Evolutionary conservation across 2,797 vertebrate genomes (phyloP), one percentile per base, ranked within the genome.

Genomic region (Petrocephalus sullivani): DNA sequence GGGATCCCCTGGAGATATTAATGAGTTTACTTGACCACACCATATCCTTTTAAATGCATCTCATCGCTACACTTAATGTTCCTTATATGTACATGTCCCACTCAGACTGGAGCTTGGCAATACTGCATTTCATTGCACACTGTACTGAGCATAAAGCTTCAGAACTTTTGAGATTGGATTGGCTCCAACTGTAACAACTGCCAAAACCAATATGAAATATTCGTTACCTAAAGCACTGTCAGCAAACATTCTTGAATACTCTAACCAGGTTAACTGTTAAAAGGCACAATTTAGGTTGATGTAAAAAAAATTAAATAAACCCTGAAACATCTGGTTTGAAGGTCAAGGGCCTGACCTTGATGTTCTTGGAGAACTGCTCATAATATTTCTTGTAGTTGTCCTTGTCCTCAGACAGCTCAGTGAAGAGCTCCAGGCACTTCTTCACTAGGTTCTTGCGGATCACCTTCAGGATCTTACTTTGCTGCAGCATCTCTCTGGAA

Each of bases 341-440:
- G 56, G 41, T 78, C 19, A 51, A 21, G 60, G 58, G 16, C 14
- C 81, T 88, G 16, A 96, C 96, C 95, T 96, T 97, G 1, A 96
- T 95, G 1, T 96, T 97, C 90, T 96, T 96, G 0, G 96, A 96
- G 67, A 96, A 96, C 83, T 96, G 96, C 71, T 96, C 96, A 2
- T 97, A 96, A 12, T 96, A 95, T 82, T 96, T 97, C 0, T 96
- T 96, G 83, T 96, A 96, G 67, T 97, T 97, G 88, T 97, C 96
- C 88, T 96, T 96, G 88, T 97, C 96, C 85, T 97, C 96, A 0
- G 96, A 94, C 89, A 97, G 58, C 87, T 96, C 96, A 0, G 95
- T 96, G 91, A 97, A 97, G 0, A 97, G 95, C 14, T 97, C 96
- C 0, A 97, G 88, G 86, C 95, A 97, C 87, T 96, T 96, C 90